A percentile compares a stretch with the other conserved stretches of the same genome.
These are phyloP conservation scores for Characodon lateralis DNA, from an alignment of 2,797 vertebrate species.

Conservation along the genomic window DNA sequence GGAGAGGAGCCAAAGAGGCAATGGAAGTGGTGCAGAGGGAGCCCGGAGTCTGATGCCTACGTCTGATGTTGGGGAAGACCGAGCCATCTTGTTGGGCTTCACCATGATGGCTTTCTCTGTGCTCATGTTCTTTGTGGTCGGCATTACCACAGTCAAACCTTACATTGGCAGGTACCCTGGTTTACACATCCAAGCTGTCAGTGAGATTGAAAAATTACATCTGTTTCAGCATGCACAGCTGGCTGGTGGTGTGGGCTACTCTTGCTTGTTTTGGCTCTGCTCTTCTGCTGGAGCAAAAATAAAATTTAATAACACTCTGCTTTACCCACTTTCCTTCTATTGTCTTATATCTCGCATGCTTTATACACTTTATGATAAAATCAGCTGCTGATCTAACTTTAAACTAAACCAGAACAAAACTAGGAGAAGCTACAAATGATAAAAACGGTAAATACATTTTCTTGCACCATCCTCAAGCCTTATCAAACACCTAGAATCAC, in stretches of 20 bases:
- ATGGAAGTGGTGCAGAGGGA: conserved; percentile 44
- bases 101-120: conserved; percentile 86
- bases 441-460: no score
- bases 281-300: conserved; percentile 4
- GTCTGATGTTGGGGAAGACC: conserved; percentile 84
- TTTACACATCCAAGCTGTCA: not conserved
- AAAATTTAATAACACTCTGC: not conserved
- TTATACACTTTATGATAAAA: not conserved
- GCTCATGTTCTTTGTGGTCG: conserved; percentile 87
- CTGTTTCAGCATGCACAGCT: not conserved
- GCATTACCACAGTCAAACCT: conserved; percentile 81
- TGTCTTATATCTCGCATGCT: not conserved
- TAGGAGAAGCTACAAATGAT: no score
- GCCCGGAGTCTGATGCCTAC: conserved; percentile 58
- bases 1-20: conserved; percentile 42
- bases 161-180: conserved; percentile 80
- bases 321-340: not conserved
- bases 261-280: not conserved
- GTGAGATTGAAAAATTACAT: not conserved
- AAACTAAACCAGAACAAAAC: not conserved
- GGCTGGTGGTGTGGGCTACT: not conserved
- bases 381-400: not conserved
- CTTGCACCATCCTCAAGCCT: not conserved
- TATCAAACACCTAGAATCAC: not conserved
- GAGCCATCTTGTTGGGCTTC: conserved; percentile 83